Conservation (phyloP, 2,113 vertebrate genomes). For the Columba livia region DNA sequence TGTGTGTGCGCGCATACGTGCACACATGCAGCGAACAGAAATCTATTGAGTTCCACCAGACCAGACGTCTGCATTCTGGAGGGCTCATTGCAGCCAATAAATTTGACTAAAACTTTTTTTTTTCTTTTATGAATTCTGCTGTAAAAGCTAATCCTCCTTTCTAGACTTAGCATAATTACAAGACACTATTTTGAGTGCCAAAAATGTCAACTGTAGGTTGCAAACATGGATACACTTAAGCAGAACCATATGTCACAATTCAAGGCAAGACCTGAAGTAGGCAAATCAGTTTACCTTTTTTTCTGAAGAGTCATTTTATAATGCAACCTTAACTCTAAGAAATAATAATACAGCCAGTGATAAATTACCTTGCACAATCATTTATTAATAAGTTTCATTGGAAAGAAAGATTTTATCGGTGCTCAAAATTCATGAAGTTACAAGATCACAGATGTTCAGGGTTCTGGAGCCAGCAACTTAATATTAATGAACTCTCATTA, state of each 20-base stretch:
- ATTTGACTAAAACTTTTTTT: conserved; percentile 70
- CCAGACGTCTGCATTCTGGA: conserved; percentile 82
- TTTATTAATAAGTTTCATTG: background rate
- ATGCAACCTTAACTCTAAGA: conserved; percentile 41
- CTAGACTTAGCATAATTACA: conserved; percentile 80
- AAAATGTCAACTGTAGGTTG: conserved; percentile 77
- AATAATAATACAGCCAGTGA: background rate
- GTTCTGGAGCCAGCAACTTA: background rate
- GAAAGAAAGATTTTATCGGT: background rate
- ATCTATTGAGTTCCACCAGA: conserved; percentile 77
- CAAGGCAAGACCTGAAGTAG: conserved; percentile 60
- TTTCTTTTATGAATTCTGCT: conserved; percentile 77
- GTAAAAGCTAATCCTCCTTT: conserved; percentile 80
- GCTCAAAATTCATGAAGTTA: background rate
- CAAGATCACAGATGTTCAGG: background rate
- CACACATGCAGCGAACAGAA: conserved; percentile 67
- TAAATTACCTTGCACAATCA: conserved; percentile 16
- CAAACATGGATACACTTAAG: conserved; percentile 80
- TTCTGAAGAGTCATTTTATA: conserved; percentile 61
- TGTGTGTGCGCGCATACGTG: background rate
- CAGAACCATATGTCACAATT: conserved; percentile 77
- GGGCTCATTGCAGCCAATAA: conserved; percentile 81
- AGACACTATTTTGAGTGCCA: conserved; percentile 75
- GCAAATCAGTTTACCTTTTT: conserved; percentile 65
- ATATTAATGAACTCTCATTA: conserved; percentile 21